These are phyloP conservation scores for Drosophila aldrichi DNA, from an alignment of 2,888 invertebrate genomes.

Conservation along the genomic window DNA sequence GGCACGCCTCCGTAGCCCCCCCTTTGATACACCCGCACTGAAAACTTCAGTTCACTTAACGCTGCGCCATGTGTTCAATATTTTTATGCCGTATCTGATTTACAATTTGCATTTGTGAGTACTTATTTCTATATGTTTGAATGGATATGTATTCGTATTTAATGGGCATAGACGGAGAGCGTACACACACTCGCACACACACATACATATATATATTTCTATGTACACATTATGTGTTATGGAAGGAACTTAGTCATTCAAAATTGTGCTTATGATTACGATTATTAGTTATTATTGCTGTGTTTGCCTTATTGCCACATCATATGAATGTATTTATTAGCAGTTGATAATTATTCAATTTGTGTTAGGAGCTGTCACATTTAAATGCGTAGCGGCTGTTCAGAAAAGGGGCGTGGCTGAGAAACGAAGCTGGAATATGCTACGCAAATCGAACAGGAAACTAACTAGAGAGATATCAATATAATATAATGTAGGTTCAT, in stretches of 20 bases:
- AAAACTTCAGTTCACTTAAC: conserved; percentile 55
- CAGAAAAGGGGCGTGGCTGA: conserved; percentile 12
- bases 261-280: conserved; percentile 38
- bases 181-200: not conserved
- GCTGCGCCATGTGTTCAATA: conserved; percentile 77
- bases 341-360: conserved; percentile 38
- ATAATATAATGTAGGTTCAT: not conserved
- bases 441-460: conserved; percentile 1
- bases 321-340: conserved; percentile 29
- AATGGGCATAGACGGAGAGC: conserved; percentile 26
- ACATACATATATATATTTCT: not conserved
- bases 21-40: conserved; percentile 41
- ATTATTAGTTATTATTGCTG: conserved; percentile 32
- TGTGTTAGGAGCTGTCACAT: conserved; percentile 11
- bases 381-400: conserved; percentile 22
- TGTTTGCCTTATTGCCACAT: conserved; percentile 14
- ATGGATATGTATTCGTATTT: conserved; percentile 27
- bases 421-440: not conserved
- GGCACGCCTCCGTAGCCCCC: not conserved
- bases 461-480: not conserved
- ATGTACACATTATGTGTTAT: conserved; percentile 7
- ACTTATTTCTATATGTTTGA: conserved; percentile 25
- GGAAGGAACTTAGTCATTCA: conserved; percentile 57
- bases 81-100: conserved; percentile 76
- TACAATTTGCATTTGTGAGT: conserved; percentile 68